Conservation (phyloP, 2,888 invertebrate species). For the Drosophila subquinaria region DNA sequence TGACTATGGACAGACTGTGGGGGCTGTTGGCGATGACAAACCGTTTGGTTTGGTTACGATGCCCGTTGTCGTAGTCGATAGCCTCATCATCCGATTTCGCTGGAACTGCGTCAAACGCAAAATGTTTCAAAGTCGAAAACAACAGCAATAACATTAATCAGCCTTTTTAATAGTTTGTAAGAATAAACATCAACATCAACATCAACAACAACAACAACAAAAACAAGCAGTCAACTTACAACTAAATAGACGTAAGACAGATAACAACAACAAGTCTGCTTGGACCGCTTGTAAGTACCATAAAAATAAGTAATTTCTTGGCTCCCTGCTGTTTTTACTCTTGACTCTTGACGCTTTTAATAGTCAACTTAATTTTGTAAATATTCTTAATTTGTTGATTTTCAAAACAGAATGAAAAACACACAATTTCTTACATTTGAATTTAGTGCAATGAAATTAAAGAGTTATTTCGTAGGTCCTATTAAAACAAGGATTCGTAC, state of each 20-base stretch:
- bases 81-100: constrained; percentile 43
- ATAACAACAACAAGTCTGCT: constrained; percentile 19
- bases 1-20: constrained; percentile 11
- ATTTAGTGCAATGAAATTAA: too few relatives aligned
- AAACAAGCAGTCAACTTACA: constrained; percentile 20
- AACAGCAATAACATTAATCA: constrained; percentile 33
- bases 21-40: constrained; percentile 52
- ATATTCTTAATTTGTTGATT: too few relatives aligned
- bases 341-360: too few relatives aligned
- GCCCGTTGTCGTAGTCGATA: neutral
- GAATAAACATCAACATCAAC: neutral
- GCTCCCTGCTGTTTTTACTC: neutral
- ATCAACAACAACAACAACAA: neutral
- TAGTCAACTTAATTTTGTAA: too few relatives aligned
- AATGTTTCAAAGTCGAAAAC: constrained; percentile 41
- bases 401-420: too few relatives aligned
- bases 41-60: constrained; percentile 32
- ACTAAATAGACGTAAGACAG: constrained; percentile 3
- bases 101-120: constrained; percentile 44
- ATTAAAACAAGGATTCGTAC: too few relatives aligned
- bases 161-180: constrained; percentile 9
- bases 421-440: too few relatives aligned
- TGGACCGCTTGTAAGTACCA: neutral
- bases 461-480: too few relatives aligned
- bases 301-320: neutral